phyloP scores from a whole-genome alignment of 1,140 invertebrate genomes.

The Magallana gigas region DNA sequence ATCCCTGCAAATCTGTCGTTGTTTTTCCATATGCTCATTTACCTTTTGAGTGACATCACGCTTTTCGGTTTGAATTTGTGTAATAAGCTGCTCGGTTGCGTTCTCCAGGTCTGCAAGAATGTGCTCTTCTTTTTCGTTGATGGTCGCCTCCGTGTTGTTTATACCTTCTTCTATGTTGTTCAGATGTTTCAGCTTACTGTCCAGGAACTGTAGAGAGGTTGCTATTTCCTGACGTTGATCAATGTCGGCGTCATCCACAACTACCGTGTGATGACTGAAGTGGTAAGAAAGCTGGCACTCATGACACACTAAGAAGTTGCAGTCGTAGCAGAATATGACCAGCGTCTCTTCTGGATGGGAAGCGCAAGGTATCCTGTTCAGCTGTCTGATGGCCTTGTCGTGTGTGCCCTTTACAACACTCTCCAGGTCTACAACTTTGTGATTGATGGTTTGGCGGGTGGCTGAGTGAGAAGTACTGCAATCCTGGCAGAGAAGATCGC shows the following conservation, averaged over 20 bases:
- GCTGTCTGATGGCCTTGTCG: conserved; percentile 40
- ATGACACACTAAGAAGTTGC: conserved; percentile 46
- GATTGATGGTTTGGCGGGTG: conserved; percentile 50
- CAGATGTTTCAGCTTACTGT: conserved; percentile 31
- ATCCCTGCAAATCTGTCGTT: conserved; percentile 20
- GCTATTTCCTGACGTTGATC: conserved; percentile 17
- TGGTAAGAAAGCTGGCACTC: conserved; percentile 48
- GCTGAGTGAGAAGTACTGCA: conserved; percentile 49
- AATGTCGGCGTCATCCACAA: conserved; percentile 25
- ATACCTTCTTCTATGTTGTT: conserved; percentile 32
- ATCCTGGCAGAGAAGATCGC: conserved; percentile 47
- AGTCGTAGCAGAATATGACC: conserved; percentile 44
- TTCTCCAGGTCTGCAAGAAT: conserved; percentile 40
- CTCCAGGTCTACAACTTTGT: conserved; percentile 41
- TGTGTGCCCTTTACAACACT: conserved; percentile 41
- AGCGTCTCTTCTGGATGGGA: conserved; percentile 51
- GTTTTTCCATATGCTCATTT: conserved; percentile 2
- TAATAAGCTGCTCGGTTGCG: conserved; percentile 22
- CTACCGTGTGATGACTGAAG: conserved; percentile 38
- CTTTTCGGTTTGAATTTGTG: conserved; percentile 46
- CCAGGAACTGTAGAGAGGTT: neutral
- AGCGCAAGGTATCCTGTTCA: conserved; percentile 40
- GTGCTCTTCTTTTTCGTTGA: conserved; percentile 37
- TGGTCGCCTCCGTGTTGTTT: conserved; percentile 2
- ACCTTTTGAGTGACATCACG: conserved; percentile 38